These are phyloP conservation scores for Riptortus pedestris DNA, from an alignment of 1,140 invertebrate genomes.

Conservation along the genomic window DNA sequence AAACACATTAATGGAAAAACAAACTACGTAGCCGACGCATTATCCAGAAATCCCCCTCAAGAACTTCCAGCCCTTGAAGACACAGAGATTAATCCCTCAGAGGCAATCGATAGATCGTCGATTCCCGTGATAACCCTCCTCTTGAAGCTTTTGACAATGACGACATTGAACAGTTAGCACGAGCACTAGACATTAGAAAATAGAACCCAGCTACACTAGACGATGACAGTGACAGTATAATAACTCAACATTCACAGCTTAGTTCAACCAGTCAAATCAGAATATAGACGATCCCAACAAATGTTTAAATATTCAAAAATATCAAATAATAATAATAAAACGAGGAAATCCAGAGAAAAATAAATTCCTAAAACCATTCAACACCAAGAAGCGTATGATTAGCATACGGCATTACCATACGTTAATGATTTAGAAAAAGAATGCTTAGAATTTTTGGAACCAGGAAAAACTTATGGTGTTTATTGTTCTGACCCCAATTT, in stretches of 20 bases:
- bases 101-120: neutral
- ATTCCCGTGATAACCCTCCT: neutral
- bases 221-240: neutral
- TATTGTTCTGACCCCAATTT: conserved; percentile 1
- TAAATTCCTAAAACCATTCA: neutral
- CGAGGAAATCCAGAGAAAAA: conserved; percentile 2
- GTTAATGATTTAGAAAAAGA: neutral
- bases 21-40: conserved; percentile 33
- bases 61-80: neutral
- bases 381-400: conserved; percentile 3
- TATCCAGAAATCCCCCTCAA: neutral
- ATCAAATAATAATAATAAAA: conserved; percentile 6
- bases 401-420: neutral
- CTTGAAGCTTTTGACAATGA: neutral
- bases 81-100: neutral
- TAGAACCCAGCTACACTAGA: neutral
- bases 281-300: conserved; percentile 3
- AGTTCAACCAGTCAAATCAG: conserved; percentile 9
- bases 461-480: conserved; percentile 14
- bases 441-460: conserved; percentile 2
- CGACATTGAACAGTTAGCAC: neutral
- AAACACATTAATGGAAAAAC: conserved; percentile 31
- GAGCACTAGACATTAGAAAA: neutral
- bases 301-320: neutral
- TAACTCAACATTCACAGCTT: conserved; percentile 4